phyloP scores from a whole-genome alignment of 2,113 vertebrate genomes.

The Corythoichthys haematopterus region DNA sequence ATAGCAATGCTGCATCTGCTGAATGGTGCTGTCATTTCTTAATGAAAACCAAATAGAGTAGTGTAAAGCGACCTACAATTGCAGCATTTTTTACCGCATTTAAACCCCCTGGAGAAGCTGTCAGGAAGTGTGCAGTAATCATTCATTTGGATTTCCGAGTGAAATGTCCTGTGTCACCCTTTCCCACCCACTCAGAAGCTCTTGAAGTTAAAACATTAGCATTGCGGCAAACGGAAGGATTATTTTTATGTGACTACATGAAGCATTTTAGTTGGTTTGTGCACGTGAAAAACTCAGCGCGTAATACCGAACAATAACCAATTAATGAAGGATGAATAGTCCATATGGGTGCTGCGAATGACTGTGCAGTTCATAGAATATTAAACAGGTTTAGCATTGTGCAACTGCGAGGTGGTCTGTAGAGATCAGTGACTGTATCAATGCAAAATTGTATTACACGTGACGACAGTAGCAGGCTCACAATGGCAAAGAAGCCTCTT shows the following conservation, averaged over 20 bases:
- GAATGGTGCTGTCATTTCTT: not conserved
- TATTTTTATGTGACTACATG: not conserved
- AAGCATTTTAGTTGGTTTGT: not conserved
- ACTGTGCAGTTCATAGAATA: constrained; percentile 2
- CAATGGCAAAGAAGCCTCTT: not conserved
- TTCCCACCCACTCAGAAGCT: not conserved
- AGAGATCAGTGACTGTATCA: not conserved
- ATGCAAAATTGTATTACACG: not conserved
- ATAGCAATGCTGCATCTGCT: not conserved
- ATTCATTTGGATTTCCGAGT: not conserved
- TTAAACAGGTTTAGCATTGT: not conserved
- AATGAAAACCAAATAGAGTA: not conserved
- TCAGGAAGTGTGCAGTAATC: constrained; percentile 1
- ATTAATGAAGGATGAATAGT: not conserved
- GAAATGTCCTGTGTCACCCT: not conserved
- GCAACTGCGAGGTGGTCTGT: not conserved
- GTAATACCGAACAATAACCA: not conserved
- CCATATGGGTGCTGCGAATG: not conserved
- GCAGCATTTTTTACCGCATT: constrained; percentile 2
- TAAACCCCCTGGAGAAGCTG: not conserved
- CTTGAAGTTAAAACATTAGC: not conserved
- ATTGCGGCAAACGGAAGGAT: not conserved
- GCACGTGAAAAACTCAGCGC: not conserved
- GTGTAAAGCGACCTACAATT: not conserved
- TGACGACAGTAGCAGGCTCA: not conserved